Base-by-base conservation (phyloP, 2,888 invertebrate species). In the Microchrysa polita region DNA sequence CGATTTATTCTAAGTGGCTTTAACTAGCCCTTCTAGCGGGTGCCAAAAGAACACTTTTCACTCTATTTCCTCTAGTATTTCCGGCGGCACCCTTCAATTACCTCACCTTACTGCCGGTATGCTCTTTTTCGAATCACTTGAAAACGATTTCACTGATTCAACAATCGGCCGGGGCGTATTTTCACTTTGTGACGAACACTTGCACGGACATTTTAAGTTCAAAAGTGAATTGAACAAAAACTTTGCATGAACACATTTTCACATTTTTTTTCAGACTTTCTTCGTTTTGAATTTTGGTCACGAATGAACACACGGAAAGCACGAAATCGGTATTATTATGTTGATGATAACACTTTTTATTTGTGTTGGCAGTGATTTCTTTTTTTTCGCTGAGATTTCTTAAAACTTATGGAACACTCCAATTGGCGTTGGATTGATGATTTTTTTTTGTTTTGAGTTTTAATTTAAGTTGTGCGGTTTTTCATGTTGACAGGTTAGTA, bases 211-310 rank as follows among this genome's bases (percentile, higher is more conserved):
- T 16, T 55, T 69, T 18, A 9, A 69, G 34, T 55, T 69, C 57
- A 55, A 57, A 69, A 57, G 57, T 57, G 55, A 69, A 69, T 40
- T 55, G 18, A 18, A 34, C 42, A 40, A 57, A 20, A 69, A 42
- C 20, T 57, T 69, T 40, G 42, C 57, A 27, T 40, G 69, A 69
- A 69, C 69, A 69, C 69, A 69, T 69, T 69, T 55, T 69, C 20
- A 57, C 69, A 57, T 53, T 67, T 67, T 52, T 42, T 27, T 60
- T 23, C n/a, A n/a, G n/a, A n/a, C n/a, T n/a, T 63, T 63, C 18
- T 12, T 63, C 42, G 34, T 48, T n/a, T n/a, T 34, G 27, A 34
- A 34, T 5, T n/a, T 7, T 59, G 59, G 59, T 27, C 12, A 14
- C n/a, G 27, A 67, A 67, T 67, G 20, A 34, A 67, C 23, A 67